phyloP scores from a whole-genome alignment of 2,113 vertebrate genomes.

The Vulpes vulpes region DNA sequence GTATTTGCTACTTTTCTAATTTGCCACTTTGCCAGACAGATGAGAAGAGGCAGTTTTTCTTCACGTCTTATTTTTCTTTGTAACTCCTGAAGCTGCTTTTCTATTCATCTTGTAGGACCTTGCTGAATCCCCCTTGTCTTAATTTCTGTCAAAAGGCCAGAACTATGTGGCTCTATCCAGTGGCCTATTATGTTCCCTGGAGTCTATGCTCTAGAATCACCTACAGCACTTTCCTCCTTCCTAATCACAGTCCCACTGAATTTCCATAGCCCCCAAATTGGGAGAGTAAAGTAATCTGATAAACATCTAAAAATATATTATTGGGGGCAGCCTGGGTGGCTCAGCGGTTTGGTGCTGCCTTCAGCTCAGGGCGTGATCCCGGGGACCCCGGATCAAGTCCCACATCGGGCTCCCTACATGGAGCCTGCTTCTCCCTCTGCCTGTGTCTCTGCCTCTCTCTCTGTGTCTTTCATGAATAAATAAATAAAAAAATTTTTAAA shows the following conservation, averaged over 20 bases:
- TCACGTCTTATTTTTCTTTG: neutral
- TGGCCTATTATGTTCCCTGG: neutral
- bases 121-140: neutral
- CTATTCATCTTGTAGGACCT: neutral
- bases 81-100: neutral
- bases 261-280: neutral
- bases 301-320: neutral
- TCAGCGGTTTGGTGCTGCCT: too few species aligned
- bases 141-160: neutral
- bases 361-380: too few species aligned
- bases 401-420: too few species aligned
- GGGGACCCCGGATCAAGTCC: too few species aligned
- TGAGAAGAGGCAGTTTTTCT: neutral
- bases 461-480: too few species aligned
- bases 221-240: neutral
- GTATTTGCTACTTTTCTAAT: neutral
- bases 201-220: neutral
- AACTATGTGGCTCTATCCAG: neutral
- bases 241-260: neutral
- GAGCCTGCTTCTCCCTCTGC: too few species aligned
- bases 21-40: neutral
- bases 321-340: too few species aligned
- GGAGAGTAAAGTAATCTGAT: neutral
- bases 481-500: too few species aligned
- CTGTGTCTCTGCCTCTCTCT: too few species aligned